A percentile compares a stretch with the other conserved stretches of the same genome.
Conservation (phyloP, 2,113 vertebrate species). For the Mellivora capensis region DNA sequence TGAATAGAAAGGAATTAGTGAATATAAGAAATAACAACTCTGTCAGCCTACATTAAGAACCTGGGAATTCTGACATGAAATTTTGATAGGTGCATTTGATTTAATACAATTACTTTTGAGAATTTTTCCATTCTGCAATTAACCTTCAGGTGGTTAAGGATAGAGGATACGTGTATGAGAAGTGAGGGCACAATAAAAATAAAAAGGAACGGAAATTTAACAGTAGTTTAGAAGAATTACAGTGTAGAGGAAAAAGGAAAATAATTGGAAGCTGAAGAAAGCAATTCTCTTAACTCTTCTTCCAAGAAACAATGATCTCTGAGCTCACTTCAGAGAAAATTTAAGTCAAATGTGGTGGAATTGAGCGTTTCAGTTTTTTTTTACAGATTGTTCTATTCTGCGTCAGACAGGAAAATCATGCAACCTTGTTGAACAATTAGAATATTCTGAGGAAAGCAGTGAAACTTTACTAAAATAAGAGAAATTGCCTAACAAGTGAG, state of each 20-base stretch:
- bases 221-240: neutral
- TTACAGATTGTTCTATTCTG: neutral
- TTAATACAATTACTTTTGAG: neutral
- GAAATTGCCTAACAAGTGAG: neutral
- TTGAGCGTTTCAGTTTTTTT: neutral
- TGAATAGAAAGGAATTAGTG: neutral
- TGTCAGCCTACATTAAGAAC: neutral
- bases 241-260: neutral
- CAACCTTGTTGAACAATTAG: neutral
- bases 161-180: neutral
- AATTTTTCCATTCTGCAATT: neutral
- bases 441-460: neutral
- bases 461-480: constrained; percentile 11
- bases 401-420: constrained; percentile 30
- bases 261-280: neutral
- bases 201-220: neutral
- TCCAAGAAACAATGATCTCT: neutral
- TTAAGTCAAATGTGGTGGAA: neutral
- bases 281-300: neutral
- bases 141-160: neutral
- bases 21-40: neutral
- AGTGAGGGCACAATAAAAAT: neutral
- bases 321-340: neutral
- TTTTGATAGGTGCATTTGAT: neutral
- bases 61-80: neutral